These are phyloP conservation scores for Keiferia lycopersicella DNA, from an alignment of 2,888 invertebrate species.

Conservation along the genomic window DNA sequence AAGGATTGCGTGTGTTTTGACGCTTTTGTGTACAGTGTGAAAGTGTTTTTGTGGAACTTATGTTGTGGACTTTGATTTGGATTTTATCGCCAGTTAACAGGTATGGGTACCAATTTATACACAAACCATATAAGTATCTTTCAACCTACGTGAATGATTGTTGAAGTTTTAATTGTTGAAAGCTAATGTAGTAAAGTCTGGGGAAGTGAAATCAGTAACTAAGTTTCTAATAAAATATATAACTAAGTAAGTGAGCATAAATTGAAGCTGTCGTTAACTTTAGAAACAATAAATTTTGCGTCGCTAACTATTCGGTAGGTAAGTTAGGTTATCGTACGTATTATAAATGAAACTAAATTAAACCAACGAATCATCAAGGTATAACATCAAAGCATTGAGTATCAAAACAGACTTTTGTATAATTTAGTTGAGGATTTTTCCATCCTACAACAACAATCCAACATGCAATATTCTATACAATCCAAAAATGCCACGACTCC, in stretches of 20 bases:
- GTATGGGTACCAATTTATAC: constrained; percentile 19
- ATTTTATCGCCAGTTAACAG: constrained; percentile 25
- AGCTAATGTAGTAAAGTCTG: constrained; percentile 1
- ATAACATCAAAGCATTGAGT: too few species aligned
- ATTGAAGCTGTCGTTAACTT: neutral
- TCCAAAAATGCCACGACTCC: too few species aligned
- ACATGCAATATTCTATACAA: too few species aligned
- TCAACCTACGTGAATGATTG: neutral
- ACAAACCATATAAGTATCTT: constrained; percentile 8
- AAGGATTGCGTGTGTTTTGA: constrained; percentile 29
- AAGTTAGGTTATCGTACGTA: too few species aligned
- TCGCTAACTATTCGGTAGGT: too few species aligned
- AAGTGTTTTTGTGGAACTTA: constrained; percentile 24
- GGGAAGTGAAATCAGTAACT: neutral
- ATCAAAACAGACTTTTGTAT: too few species aligned
- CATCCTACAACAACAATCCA: too few species aligned
- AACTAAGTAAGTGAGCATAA: neutral
- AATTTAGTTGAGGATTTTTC: too few species aligned
- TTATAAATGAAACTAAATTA: too few species aligned
- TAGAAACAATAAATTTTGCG: too few species aligned
- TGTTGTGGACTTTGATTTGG: constrained; percentile 19
- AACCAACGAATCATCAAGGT: too few species aligned
- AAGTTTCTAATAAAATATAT: neutral
- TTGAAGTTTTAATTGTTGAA: constrained; percentile 10
- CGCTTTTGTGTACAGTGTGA: constrained; percentile 22